A percentile compares a stretch with the other conserved stretches of the same genome.
Evolutionary conservation across 1,140 invertebrate genomes (phyloP).

Genomic region (Conopomorpha cramerella): DNA sequence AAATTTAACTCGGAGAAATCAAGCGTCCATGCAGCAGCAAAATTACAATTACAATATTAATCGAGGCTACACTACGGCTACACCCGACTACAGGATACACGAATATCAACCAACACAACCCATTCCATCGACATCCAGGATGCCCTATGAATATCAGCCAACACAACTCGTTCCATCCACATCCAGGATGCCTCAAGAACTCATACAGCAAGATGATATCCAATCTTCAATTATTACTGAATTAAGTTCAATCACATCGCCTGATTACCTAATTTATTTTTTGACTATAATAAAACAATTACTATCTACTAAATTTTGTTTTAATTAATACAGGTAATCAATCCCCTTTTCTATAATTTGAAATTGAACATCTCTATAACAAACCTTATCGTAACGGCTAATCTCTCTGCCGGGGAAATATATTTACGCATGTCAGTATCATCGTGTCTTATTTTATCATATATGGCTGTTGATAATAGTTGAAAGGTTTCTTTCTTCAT

Average conservation of each 20-base stretch:
- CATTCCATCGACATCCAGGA: conserved; percentile 13
- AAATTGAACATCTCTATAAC: conserved; percentile 2
- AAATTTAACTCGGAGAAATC: conserved; percentile 13
- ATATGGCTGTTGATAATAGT: conserved; percentile 11
- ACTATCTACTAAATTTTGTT: conserved; percentile 2
- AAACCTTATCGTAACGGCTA: conserved; percentile 2
- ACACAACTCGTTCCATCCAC: conserved; percentile 3
- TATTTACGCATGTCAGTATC: conserved; percentile 12
- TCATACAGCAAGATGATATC: conserved; percentile 5
- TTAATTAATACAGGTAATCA: conserved; percentile 2
- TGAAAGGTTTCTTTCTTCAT: conserved; percentile 7
- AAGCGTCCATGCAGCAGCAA: conserved; percentile 14
- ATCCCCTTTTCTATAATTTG: conserved; percentile 2
- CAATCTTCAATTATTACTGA: conserved; percentile 3
- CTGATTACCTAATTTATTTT: conserved; percentile 1
- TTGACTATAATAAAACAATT: conserved; percentile 2
- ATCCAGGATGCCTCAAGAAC: conserved; percentile 5
- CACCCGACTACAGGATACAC: conserved; percentile 15
- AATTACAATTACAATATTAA: conserved; percentile 16
- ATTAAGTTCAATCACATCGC: conserved; percentile 3
- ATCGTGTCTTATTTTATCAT: conserved; percentile 11
- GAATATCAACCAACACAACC: conserved; percentile 15
- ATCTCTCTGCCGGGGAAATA: conserved; percentile 6
- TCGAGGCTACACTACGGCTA: conserved; percentile 13
- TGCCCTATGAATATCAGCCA: conserved; percentile 7